These are phyloP conservation scores for Synergus gifuensis DNA, from an alignment of 2,888 invertebrate genomes.

Conservation along the genomic window DNA sequence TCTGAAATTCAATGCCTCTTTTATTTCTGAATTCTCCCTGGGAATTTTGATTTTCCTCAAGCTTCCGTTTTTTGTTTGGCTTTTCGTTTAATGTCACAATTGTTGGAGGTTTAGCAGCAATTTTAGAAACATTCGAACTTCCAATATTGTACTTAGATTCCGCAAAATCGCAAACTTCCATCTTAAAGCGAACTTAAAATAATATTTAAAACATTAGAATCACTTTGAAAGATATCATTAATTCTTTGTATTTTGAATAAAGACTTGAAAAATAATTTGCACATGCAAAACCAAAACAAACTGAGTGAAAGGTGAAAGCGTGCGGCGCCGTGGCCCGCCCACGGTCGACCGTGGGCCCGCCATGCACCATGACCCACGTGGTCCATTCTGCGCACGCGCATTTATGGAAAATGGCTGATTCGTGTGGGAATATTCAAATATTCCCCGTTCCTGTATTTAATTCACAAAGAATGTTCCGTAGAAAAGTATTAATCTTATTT, in stretches of 20 bases:
- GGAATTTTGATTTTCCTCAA: slow-evolving; percentile 54
- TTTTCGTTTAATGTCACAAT: slow-evolving; percentile 65
- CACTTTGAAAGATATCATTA: not conserved
- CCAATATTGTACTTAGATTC: slow-evolving; percentile 73
- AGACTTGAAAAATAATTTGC: not conserved
- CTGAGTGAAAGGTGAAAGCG: too few relatives aligned
- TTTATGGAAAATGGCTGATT: too few relatives aligned
- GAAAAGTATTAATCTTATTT: too few relatives aligned
- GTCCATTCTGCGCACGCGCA: too few relatives aligned
- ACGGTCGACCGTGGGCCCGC: too few relatives aligned
- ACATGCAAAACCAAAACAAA: not conserved
- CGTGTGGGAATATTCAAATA: too few relatives aligned
- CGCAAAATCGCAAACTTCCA: slow-evolving; percentile 75
- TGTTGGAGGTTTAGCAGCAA: slow-evolving; percentile 68
- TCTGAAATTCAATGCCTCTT: slow-evolving; percentile 62
- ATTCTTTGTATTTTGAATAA: not conserved
- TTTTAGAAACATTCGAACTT: slow-evolving; percentile 68
- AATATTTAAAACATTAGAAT: not conserved
- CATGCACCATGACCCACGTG: too few relatives aligned
- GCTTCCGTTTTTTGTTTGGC: slow-evolving; percentile 63
- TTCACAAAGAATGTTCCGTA: too few relatives aligned
- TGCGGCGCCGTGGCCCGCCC: too few relatives aligned
- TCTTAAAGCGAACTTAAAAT: slow-evolving; percentile 44
- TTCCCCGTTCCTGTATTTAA: too few relatives aligned
- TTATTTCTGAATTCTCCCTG: not conserved